These are phyloP conservation scores for Glossophaga mutica DNA, from an alignment of 2,797 vertebrate genomes.

Conservation along the genomic window DNA sequence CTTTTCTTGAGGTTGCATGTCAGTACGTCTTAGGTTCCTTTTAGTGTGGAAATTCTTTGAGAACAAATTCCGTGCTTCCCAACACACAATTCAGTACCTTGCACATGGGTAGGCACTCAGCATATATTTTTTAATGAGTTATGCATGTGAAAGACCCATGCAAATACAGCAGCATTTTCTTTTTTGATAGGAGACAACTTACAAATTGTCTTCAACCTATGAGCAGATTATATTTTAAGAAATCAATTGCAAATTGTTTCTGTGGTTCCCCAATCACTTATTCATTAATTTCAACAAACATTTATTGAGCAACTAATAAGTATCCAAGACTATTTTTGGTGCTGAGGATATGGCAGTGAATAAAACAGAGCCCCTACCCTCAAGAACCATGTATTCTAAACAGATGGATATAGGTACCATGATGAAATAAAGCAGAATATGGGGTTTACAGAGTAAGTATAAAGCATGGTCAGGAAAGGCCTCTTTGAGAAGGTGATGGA, in stretches of 20 bases:
- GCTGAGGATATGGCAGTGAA: background rate
- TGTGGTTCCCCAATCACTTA: background rate
- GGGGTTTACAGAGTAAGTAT: background rate
- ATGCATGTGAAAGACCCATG: background rate
- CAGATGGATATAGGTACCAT: background rate
- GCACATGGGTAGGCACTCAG: background rate
- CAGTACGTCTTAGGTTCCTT: background rate
- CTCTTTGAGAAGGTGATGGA: background rate
- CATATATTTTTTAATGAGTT: conserved; percentile 2
- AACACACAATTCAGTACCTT: background rate
- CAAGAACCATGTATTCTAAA: background rate
- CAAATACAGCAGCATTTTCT: background rate
- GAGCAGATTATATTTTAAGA: background rate
- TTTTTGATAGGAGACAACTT: background rate
- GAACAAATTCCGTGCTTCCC: background rate
- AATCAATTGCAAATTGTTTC: background rate
- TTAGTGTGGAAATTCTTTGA: background rate
- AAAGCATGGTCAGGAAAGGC: background rate
- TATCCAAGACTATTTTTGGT: background rate
- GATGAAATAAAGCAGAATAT: background rate
- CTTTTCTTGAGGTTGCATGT: background rate
- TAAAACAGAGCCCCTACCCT: background rate
- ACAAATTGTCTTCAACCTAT: background rate
- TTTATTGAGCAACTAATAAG: background rate
- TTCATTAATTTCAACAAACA: background rate